phyloP scores from a whole-genome alignment of 1,140 invertebrate species.

The Coenobita brevimanus region DNA sequence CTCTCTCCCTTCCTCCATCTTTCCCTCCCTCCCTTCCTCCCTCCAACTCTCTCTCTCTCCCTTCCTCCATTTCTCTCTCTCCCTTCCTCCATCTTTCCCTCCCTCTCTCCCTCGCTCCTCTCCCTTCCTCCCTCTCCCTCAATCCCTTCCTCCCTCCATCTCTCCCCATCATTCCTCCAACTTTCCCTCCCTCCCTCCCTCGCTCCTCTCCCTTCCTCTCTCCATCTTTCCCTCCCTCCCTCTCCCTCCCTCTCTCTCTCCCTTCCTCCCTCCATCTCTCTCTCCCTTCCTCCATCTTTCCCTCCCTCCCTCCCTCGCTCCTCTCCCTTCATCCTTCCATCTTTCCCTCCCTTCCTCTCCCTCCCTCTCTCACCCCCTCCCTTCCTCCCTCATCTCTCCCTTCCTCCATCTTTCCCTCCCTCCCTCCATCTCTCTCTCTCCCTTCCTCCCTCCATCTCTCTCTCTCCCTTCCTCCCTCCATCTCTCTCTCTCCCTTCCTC shows the following conservation, averaged over 20 bases:
- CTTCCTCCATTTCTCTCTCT: background rate
- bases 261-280: background rate
- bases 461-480: background rate
- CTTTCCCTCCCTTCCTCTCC: background rate
- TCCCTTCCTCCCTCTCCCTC: background rate
- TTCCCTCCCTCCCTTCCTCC: too few relatives aligned
- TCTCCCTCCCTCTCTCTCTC: background rate
- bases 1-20: too few relatives aligned
- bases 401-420: background rate
- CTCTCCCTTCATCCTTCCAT: slow-evolving; percentile 1
- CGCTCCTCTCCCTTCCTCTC: background rate
- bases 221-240: background rate
- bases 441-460: background rate
- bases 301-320: background rate
- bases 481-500: background rate
- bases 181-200: background rate
- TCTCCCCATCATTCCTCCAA: background rate
- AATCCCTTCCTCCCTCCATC: background rate
- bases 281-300: background rate
- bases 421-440: background rate
- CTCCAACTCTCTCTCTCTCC: background rate
- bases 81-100: background rate
- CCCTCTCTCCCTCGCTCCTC: background rate
- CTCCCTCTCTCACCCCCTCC: background rate
- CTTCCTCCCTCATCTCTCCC: background rate